These are phyloP conservation scores for Muscicapa striata DNA, from an alignment of 2,797 vertebrate genomes.

Conservation along the genomic window DNA sequence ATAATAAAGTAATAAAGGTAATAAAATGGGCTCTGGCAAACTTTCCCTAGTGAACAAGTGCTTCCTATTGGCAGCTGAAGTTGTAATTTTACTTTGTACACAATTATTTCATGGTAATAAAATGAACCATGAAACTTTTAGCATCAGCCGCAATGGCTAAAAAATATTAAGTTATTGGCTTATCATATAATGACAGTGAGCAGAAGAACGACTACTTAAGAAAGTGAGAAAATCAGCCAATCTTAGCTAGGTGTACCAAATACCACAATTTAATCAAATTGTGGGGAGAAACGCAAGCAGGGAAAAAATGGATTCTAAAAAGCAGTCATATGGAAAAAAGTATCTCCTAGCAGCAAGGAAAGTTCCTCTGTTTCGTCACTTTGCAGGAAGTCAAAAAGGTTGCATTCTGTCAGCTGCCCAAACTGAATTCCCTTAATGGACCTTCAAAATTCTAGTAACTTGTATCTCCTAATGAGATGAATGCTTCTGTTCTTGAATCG, in stretches of 20 bases:
- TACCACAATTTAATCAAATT: background rate
- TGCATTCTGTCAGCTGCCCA: background rate
- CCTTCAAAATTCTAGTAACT: background rate
- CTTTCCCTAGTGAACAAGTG: background rate
- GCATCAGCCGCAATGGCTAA: background rate
- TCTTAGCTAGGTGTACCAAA: background rate
- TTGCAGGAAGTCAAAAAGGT: background rate
- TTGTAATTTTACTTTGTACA: background rate
- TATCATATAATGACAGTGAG: background rate
- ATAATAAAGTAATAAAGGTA: background rate
- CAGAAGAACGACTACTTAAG: background rate
- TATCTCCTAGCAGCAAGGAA: background rate
- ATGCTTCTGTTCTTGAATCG: background rate
- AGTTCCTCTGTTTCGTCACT: background rate
- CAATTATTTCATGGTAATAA: background rate
- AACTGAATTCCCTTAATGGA: background rate
- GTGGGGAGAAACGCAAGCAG: background rate
- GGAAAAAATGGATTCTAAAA: background rate
- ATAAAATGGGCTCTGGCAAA: background rate
- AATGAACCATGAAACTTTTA: background rate
- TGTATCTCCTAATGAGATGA: background rate
- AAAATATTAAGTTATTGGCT: background rate
- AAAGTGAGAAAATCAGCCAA: background rate
- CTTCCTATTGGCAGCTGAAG: background rate
- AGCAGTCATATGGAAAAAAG: background rate